Base-by-base conservation (phyloP, 1,140 invertebrate species). In the Papilio xuthus region DNA sequence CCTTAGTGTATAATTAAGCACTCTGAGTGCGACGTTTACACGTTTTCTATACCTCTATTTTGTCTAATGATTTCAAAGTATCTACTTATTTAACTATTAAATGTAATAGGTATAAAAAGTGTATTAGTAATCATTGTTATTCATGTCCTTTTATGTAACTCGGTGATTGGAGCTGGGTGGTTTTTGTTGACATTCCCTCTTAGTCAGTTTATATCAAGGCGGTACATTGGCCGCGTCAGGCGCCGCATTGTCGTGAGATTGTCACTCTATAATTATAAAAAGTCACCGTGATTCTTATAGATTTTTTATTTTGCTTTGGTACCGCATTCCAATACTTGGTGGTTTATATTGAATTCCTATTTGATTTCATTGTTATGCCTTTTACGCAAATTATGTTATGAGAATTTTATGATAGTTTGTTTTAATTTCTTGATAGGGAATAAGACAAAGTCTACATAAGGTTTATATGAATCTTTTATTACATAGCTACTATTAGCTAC, bases 211-310 rank as follows among this genome's bases (percentile, higher is more conserved):
- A n/a, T 73, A 23, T 28, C 71, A 73, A 20, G 12, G n/a, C 6
- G 23, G 71, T 41, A 73, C 71, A 28, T 44, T 73, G 71, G 12
- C 71, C 71, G 37, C 42, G 60, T 15, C 71, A 73, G 71, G 41
- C 71, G 71, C 42, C 71, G 42, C 71, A 4, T 28, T 73, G 71
- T 47, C 71, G 71, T 73, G 71, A 26, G 71, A 73, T 20, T 73
- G 70, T 44, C 41, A 13, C 7, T 23, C 41, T 73, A 42, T 47
- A 26, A 44, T 73, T 23, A 73, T 50, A 50, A 47, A 73, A 73
- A 26, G 13, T 50, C 6, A 23, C 71, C 23, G 18, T 37, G 32
- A 12, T 10, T 42, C 9, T 70, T 7, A 37, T n/a, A 42, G 70
- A 44, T 47, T 44, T 73, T 47, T 73, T 72, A 13, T 72, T 72